Conservation (phyloP, 2,797 vertebrate genomes). For the Pangasius krempfi region DNA sequence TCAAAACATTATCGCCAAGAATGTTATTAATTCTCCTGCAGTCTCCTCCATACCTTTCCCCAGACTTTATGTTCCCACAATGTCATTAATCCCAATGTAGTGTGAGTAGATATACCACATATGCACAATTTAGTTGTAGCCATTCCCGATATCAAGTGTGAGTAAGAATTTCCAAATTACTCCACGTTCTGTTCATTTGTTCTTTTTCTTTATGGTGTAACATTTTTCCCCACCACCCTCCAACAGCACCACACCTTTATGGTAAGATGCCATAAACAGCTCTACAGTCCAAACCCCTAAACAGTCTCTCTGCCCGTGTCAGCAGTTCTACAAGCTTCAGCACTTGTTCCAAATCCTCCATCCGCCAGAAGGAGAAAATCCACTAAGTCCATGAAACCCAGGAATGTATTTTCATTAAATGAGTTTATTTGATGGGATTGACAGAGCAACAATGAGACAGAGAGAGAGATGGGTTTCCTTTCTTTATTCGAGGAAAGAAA, state of each 20-base stretch:
- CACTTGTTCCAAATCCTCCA: slow-evolving; percentile 43
- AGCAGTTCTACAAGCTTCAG: slow-evolving; percentile 42
- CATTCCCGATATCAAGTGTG: background rate
- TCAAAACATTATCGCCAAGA: background rate
- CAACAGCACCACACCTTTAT: slow-evolving; percentile 25
- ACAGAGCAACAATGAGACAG: slow-evolving; percentile 24
- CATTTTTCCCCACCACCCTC: background rate
- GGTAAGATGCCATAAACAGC: slow-evolving; percentile 21
- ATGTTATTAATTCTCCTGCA: background rate
- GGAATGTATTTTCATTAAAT: slow-evolving; percentile 76
- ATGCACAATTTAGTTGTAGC: background rate
- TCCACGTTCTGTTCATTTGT: slow-evolving; percentile 21
- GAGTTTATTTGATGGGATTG: slow-evolving; percentile 75
- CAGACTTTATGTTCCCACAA: background rate
- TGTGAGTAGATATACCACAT: background rate
- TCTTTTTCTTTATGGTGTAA: background rate
- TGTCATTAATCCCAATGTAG: background rate
- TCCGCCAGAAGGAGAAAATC: slow-evolving; percentile 70
- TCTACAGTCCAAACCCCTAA: slow-evolving; percentile 34
- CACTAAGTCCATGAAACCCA: slow-evolving; percentile 70
- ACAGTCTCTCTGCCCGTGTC: slow-evolving; percentile 14
- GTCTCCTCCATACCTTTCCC: background rate
- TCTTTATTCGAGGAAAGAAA: slow-evolving; percentile 69
- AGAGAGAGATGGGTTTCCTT: slow-evolving; percentile 60
- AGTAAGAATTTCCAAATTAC: slow-evolving; percentile 30